phyloP scores from a whole-genome alignment of 2,888 invertebrate species.

The Leptopterna dolabrata region DNA sequence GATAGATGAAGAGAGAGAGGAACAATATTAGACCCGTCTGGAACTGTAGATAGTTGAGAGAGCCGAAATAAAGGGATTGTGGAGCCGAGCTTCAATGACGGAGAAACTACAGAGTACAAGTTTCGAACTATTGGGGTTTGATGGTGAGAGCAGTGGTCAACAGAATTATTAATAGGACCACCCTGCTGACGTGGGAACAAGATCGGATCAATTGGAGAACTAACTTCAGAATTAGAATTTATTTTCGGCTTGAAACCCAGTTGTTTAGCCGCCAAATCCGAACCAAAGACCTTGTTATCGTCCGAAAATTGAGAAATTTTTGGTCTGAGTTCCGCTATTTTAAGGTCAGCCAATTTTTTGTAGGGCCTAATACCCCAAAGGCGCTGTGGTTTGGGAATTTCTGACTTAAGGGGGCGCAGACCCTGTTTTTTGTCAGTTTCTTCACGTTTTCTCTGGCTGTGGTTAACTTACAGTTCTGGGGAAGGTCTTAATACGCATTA shows the following conservation, averaged over 20 bases:
- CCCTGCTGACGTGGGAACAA: background rate
- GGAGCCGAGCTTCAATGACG: background rate
- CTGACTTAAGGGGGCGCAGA: too few relatives aligned
- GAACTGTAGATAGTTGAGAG: background rate
- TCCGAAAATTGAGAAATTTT: background rate
- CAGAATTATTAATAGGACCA: background rate
- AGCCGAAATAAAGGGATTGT: background rate
- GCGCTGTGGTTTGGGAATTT: too few relatives aligned
- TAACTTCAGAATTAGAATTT: slow-evolving; percentile 1
- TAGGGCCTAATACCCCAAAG: too few relatives aligned
- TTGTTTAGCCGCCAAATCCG: background rate
- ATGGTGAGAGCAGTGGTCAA: background rate
- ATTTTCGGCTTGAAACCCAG: background rate
- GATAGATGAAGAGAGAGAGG: background rate
- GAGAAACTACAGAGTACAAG: background rate
- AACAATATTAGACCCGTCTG: background rate
- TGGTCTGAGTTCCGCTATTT: background rate
- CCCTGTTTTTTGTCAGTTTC: too few relatives aligned
- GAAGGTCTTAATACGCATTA: too few relatives aligned
- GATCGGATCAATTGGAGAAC: background rate
- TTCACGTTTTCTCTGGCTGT: too few relatives aligned
- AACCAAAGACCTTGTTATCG: background rate
- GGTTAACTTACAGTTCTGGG: too few relatives aligned
- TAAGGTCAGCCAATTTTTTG: background rate
- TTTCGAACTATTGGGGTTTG: background rate